phyloP scores from a whole-genome alignment of 2,888 invertebrate species.

The Drosophila pegasa region DNA sequence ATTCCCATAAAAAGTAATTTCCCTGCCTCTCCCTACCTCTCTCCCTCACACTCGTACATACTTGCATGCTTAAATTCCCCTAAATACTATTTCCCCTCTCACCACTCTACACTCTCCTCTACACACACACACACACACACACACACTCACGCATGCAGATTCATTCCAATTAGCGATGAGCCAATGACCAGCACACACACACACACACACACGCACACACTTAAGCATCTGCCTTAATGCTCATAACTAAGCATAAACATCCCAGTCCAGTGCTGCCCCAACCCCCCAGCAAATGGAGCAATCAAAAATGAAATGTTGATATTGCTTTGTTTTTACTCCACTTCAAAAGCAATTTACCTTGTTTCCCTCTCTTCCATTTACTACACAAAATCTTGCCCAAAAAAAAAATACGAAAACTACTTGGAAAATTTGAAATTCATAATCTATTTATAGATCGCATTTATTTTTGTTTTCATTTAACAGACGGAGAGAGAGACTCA shows the following conservation, averaged over 20 bases:
- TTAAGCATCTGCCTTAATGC: not conserved
- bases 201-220: conserved; percentile 1
- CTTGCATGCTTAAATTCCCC: conserved; percentile 21
- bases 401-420: conserved; percentile 20
- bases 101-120: not conserved
- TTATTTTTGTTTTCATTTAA: conserved; percentile 57
- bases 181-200: conserved; percentile 16
- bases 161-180: conserved; percentile 12
- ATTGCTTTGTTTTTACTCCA: conserved; percentile 44
- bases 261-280: conserved; percentile 2
- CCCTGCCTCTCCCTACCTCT: not conserved
- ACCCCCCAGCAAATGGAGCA: conserved; percentile 49
- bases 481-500: conserved; percentile 12
- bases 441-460: conserved; percentile 59
- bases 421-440: conserved; percentile 45
- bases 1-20: conserved; percentile 17
- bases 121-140: too few species aligned
- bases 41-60: too few species aligned
- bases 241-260: not conserved
- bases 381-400: conserved; percentile 32
- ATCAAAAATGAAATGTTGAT: conserved; percentile 52
- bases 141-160: not conserved
- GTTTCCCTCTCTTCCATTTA: conserved; percentile 47
- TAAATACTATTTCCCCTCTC: conserved; percentile 13
- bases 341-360: conserved; percentile 75